phyloP scores from a whole-genome alignment of 2,888 invertebrate genomes.

The Cremastinae sp. region DNA sequence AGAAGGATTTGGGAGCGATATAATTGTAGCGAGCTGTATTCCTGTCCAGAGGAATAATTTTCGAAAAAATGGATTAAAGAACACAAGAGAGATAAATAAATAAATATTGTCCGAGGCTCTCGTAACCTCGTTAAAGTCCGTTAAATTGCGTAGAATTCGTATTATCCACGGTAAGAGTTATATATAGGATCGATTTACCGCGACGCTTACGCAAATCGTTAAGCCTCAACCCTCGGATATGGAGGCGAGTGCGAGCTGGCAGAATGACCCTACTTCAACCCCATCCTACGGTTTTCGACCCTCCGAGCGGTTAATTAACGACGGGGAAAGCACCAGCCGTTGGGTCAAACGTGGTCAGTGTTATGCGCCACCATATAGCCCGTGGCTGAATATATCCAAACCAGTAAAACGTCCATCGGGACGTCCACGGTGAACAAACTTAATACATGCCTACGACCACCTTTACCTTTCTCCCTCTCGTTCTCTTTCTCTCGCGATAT shows the following conservation, averaged over 20 bases:
- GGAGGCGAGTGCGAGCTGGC: conserved; percentile 3
- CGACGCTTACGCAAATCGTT: conserved; percentile 58
- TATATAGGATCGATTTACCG: conserved; percentile 49
- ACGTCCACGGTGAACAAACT: not conserved
- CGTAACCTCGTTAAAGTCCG: conserved; percentile 31
- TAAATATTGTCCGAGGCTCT: not conserved
- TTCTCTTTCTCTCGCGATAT: not conserved
- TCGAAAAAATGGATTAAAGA: not conserved
- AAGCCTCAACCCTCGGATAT: conserved; percentile 25
- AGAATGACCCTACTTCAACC: not conserved
- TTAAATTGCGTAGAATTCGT: conserved; percentile 41
- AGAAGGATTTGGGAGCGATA: no score
- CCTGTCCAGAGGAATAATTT: no score
- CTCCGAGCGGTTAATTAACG: conserved; percentile 58
- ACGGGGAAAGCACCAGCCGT: conserved; percentile 53
- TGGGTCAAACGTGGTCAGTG: conserved; percentile 43
- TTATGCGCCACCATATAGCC: conserved; percentile 39
- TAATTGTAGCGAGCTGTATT: no score
- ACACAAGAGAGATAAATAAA: conserved; percentile 21
- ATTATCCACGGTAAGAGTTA: conserved; percentile 39
- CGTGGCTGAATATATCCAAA: conserved; percentile 36
- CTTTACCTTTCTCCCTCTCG: no score
- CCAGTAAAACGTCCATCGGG: conserved; percentile 44
- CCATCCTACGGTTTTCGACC: conserved; percentile 20
- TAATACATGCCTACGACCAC: no score